Conservation (phyloP, 2,888 invertebrate genomes). For the Tetropium fuscum region DNA sequence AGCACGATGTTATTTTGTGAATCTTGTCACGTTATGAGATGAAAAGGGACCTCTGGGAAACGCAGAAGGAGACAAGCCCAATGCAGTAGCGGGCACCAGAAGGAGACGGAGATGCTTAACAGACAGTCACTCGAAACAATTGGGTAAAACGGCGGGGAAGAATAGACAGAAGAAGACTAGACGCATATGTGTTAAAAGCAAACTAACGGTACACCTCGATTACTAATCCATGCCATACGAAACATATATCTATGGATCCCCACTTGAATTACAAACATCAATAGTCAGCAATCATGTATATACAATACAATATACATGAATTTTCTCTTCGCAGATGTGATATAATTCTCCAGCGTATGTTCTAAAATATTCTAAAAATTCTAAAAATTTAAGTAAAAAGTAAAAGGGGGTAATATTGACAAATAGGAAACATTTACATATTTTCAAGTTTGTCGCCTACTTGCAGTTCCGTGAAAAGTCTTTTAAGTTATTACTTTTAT, state of each 20-base stretch:
- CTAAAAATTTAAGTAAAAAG: too few species aligned
- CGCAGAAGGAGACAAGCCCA: slow-evolving; percentile 48
- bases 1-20: slow-evolving; percentile 65
- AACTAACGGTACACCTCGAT: slow-evolving; percentile 25
- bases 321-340: too few species aligned
- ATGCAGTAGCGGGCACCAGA: slow-evolving; percentile 51
- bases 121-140: slow-evolving; percentile 50
- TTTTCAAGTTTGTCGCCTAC: too few species aligned
- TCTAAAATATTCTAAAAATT: too few species aligned
- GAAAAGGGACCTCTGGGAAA: slow-evolving; percentile 65
- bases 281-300: background rate
- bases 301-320: too few species aligned
- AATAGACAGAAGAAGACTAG: slow-evolving; percentile 36
- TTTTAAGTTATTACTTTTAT: too few species aligned
- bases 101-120: slow-evolving; percentile 54
- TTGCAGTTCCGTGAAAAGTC: too few species aligned
- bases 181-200: slow-evolving; percentile 37
- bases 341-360: too few species aligned
- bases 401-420: too few species aligned
- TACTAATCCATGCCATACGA: slow-evolving; percentile 32
- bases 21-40: slow-evolving; percentile 67
- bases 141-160: slow-evolving; percentile 38
- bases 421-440: too few species aligned
- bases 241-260: background rate
- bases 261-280: slow-evolving; percentile 2